Evolutionary conservation across 1,140 invertebrate genomes (phyloP).

Genomic region (Pogonomyrmex californicus): DNA sequence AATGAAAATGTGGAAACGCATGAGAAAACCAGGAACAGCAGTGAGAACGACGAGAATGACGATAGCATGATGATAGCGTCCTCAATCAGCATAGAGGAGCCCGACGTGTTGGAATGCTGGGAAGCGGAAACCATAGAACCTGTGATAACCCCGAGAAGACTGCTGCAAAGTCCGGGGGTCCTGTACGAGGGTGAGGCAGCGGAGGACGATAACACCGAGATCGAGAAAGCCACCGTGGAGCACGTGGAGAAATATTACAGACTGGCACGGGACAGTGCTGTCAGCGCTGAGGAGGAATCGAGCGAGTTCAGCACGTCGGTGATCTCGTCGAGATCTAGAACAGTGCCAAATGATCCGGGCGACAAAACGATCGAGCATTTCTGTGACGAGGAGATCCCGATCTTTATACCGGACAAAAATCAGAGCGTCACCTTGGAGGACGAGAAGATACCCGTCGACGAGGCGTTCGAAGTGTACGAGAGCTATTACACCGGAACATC

Average conservation of each 20-base stretch:
- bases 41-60: slow-evolving; percentile 67
- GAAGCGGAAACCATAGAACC: slow-evolving; percentile 83
- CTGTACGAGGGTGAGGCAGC: slow-evolving; percentile 73
- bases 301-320: slow-evolving; percentile 53
- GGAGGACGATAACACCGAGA: slow-evolving; percentile 68
- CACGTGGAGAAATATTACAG: slow-evolving; percentile 84
- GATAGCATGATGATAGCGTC: slow-evolving; percentile 71
- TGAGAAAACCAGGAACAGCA: slow-evolving; percentile 47
- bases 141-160: slow-evolving; percentile 74
- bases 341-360: slow-evolving; percentile 74
- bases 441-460: slow-evolving; percentile 80
- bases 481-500: slow-evolving; percentile 81
- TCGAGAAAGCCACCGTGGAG: slow-evolving; percentile 66
- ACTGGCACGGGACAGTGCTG: slow-evolving; percentile 74
- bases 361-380: slow-evolving; percentile 69
- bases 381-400: slow-evolving; percentile 72
- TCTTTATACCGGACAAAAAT: slow-evolving; percentile 39
- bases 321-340: slow-evolving; percentile 52
- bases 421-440: slow-evolving; percentile 59
- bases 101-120: slow-evolving; percentile 85
- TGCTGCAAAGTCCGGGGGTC: slow-evolving; percentile 65
- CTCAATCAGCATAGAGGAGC: slow-evolving; percentile 84
- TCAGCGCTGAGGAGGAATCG: slow-evolving; percentile 73
- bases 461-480: slow-evolving; percentile 85
- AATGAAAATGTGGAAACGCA: slow-evolving; percentile 21